phyloP scores from a whole-genome alignment of 1,140 invertebrate genomes.

The Cotesia vestalis region DNA sequence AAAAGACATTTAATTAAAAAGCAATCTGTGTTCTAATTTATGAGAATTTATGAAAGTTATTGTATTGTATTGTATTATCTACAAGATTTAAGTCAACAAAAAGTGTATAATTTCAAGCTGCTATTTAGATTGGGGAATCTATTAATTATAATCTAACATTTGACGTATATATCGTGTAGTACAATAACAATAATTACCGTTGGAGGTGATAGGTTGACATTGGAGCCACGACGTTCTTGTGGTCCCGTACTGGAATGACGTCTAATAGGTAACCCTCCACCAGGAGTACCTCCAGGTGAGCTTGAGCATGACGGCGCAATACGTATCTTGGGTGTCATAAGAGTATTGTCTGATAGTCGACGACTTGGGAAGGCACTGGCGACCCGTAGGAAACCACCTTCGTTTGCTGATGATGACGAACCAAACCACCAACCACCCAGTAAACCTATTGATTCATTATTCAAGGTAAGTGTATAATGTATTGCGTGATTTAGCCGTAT shows the following conservation, averaged over 20 bases:
- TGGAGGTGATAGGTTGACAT: constrained; percentile 85
- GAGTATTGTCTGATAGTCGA: constrained; percentile 88
- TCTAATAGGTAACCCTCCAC: constrained; percentile 80
- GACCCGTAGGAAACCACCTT: constrained; percentile 87
- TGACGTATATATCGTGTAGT: too few relatives aligned
- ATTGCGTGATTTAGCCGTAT: constrained; percentile 22
- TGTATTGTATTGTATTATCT: too few relatives aligned
- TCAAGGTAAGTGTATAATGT: constrained; percentile 22
- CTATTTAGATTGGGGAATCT: too few relatives aligned
- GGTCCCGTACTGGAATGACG: constrained; percentile 90
- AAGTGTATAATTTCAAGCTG: too few relatives aligned
- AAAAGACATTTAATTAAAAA: too few relatives aligned
- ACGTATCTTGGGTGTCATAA: constrained; percentile 89
- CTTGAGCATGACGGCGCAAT: constrained; percentile 86
- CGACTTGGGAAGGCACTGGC: constrained; percentile 82
- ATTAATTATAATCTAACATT: too few relatives aligned
- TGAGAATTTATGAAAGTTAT: too few relatives aligned
- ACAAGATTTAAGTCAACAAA: too few relatives aligned
- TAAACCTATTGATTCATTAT: constrained; percentile 64
- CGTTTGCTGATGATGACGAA: constrained; percentile 78
- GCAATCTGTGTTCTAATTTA: too few relatives aligned
- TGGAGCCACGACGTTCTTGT: constrained; percentile 84
- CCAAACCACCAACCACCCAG: constrained; percentile 79
- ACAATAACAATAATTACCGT: constrained; percentile 71
- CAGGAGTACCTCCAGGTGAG: constrained; percentile 84